phyloP scores from a whole-genome alignment of 2,888 invertebrate genomes.

The Bedellia somnulentella region DNA sequence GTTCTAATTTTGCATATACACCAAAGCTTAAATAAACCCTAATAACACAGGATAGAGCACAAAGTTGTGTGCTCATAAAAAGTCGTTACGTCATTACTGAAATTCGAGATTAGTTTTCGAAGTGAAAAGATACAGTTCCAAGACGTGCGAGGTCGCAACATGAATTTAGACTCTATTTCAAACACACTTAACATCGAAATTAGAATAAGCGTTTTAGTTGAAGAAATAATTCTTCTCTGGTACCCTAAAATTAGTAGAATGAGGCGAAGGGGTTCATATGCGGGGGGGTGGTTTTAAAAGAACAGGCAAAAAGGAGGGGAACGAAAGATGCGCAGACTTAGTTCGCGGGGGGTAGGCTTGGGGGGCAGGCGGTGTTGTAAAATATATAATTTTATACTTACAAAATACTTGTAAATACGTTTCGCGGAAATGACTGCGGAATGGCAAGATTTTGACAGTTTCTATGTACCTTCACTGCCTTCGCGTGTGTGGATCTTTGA shows the following conservation, averaged over 20 bases:
- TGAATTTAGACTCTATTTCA: too few species aligned
- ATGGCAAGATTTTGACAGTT: constrained; percentile 9
- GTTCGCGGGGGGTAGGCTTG: constrained; percentile 42
- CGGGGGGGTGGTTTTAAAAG: constrained; percentile 61
- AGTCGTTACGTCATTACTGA: constrained; percentile 55
- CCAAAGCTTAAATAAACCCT: constrained; percentile 17
- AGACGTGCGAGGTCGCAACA: constrained; percentile 47
- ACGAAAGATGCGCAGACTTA: constrained; percentile 63
- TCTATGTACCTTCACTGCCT: constrained; percentile 1
- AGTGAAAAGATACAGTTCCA: constrained; percentile 61
- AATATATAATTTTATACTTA: constrained; percentile 63
- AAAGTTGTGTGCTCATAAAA: constrained; percentile 11
- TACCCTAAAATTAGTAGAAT: constrained; percentile 63
- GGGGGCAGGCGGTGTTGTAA: constrained; percentile 39
- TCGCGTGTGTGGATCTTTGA: too few species aligned
- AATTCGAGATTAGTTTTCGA: constrained; percentile 58
- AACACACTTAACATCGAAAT: too few species aligned
- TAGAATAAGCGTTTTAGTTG: constrained; percentile 23
- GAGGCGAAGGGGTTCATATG: constrained; percentile 58
- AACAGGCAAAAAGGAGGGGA: constrained; percentile 60
- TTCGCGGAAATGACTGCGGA: constrained; percentile 40
- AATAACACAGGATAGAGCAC: constrained; percentile 8
- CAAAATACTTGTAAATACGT: constrained; percentile 63
- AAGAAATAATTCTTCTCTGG: constrained; percentile 62
- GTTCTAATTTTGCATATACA: constrained; percentile 43